Evolutionary conservation across 2,113 vertebrate genomes (phyloP), one percentile per base, ranked within the genome.

Genomic region (Podarcis cretensis): DNA sequence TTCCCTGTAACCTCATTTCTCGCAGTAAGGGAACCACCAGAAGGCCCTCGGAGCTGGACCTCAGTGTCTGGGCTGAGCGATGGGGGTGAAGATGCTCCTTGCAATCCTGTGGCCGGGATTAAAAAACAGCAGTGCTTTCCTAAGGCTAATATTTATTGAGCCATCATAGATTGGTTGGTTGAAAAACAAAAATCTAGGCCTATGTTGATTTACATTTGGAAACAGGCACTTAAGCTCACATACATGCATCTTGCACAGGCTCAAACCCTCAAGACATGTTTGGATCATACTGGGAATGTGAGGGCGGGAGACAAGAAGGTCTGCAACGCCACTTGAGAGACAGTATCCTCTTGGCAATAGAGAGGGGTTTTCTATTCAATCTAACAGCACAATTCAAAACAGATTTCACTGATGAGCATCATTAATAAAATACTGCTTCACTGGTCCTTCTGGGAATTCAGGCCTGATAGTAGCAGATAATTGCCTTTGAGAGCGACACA

Each of bases 351-450:
- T 89, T 89, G 92, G 37, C 30, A 95, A 93, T 30, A 8, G 40
- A 86, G 23, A 84, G 59, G 73, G 30, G 87, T 83, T 93, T 94
- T 92, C 30, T 86, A 78, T 93, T 93, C 93, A 95, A 96, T 95
- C 82, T 95, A 93, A 93, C 54, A 93, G 76, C 83, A 88, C 35
- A 92, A 87, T 90, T 94, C 0, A 1, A 90, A 91, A 90, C 83
- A 94, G 68, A 91, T 94, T 91, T 95, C 94, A 87, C 81, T 93
- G 88, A 57, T 93, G 79, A 94, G 35, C 21, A 88, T 84, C 89
- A 92, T 90, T 96, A 96, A 96, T 94, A 95, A 96, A 94, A 95
- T 94, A 90, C 74, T 78, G 83, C 78, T 89, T 77, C 83, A 84
- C 75, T 63, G 86, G 78, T 1, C 25, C 91, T 96, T 93, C 68